A percentile compares a stretch with the other conserved stretches of the same genome.
Conservation (phyloP, 2,797 vertebrate species). For the Cyprinella venusta region DNA sequence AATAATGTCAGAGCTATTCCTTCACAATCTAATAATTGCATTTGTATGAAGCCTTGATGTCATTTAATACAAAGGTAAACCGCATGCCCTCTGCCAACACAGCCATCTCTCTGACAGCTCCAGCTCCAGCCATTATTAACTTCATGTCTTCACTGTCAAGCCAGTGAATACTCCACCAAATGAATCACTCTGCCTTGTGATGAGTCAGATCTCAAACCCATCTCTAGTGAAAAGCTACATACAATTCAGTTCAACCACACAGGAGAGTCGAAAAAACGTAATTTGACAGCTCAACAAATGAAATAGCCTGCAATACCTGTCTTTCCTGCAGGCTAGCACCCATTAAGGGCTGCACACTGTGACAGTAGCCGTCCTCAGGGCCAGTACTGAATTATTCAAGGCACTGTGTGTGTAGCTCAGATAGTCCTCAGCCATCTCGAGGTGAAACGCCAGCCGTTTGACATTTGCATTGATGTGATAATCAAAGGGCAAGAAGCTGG, state of each 20-base stretch:
- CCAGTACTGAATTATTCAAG: slow-evolving; percentile 57
- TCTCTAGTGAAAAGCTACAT: slow-evolving; percentile 6
- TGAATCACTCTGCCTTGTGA: slow-evolving; percentile 28
- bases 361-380: slow-evolving; percentile 39
- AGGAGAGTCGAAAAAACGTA: not conserved
- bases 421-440: slow-evolving; percentile 44
- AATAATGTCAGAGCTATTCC: not conserved
- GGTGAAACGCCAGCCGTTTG: slow-evolving; percentile 45
- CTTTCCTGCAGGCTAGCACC: slow-evolving; percentile 31
- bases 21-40: not conserved
- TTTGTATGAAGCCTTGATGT: not conserved
- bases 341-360: slow-evolving; percentile 46
- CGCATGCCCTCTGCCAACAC: not conserved
- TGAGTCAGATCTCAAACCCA: slow-evolving; percentile 32
- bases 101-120: slow-evolving; percentile 3
- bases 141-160: slow-evolving; percentile 35
- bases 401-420: slow-evolving; percentile 30
- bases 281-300: slow-evolving; percentile 50
- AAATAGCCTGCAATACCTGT: slow-evolving; percentile 45
- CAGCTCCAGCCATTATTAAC: slow-evolving; percentile 38
- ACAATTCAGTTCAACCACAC: slow-evolving; percentile 32
- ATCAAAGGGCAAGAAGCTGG: slow-evolving; percentile 40
- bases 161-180: slow-evolving; percentile 35
- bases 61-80: slow-evolving; percentile 1
- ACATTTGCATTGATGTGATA: slow-evolving; percentile 58